Percentiles rank a stretch among this genome's conserved stretches.
phyloP scores from a whole-genome alignment of 1,140 invertebrate species.

The Brevipalpus yothersi region DNA sequence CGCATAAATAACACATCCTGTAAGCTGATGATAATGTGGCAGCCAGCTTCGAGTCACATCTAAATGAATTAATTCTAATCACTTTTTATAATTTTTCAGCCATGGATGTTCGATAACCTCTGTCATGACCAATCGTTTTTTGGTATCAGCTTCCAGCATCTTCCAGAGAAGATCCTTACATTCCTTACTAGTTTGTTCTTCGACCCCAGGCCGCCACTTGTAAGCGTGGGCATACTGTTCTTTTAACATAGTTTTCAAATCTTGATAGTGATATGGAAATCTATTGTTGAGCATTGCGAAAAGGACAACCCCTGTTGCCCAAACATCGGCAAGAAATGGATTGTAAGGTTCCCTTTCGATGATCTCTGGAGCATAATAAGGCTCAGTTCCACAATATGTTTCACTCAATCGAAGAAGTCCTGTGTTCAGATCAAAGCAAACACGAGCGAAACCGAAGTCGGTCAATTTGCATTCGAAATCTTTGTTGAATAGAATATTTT shows the following conservation, averaged over 20 bases:
- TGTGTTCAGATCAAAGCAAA: background rate
- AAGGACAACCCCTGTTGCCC: slow-evolving; percentile 17
- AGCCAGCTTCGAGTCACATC: too few relatives aligned
- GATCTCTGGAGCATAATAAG: slow-evolving; percentile 15
- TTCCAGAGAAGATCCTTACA: slow-evolving; percentile 37
- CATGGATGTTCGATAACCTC: slow-evolving; percentile 11
- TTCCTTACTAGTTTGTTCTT: background rate
- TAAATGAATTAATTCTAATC: too few relatives aligned
- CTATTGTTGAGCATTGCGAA: slow-evolving; percentile 16
- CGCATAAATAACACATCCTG: too few relatives aligned
- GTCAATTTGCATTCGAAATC: slow-evolving; percentile 4
- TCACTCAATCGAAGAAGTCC: background rate
- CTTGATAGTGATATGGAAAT: slow-evolving; percentile 23
- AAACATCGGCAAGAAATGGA: slow-evolving; percentile 15
- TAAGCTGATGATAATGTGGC: too few relatives aligned
- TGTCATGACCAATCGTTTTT: slow-evolving; percentile 39
- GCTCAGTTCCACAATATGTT: slow-evolving; percentile 9
- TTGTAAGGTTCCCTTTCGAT: slow-evolving; percentile 14
- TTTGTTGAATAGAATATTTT: slow-evolving; percentile 7
- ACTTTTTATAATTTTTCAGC: slow-evolving; percentile 3
- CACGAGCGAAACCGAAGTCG: slow-evolving; percentile 10
- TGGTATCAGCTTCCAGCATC: slow-evolving; percentile 52
- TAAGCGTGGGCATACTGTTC: slow-evolving; percentile 14
- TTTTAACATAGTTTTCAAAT: slow-evolving; percentile 21
- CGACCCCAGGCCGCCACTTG: background rate